phyloP scores from a whole-genome alignment of 2,888 invertebrate genomes.

The Eurytoma adleriae region DNA sequence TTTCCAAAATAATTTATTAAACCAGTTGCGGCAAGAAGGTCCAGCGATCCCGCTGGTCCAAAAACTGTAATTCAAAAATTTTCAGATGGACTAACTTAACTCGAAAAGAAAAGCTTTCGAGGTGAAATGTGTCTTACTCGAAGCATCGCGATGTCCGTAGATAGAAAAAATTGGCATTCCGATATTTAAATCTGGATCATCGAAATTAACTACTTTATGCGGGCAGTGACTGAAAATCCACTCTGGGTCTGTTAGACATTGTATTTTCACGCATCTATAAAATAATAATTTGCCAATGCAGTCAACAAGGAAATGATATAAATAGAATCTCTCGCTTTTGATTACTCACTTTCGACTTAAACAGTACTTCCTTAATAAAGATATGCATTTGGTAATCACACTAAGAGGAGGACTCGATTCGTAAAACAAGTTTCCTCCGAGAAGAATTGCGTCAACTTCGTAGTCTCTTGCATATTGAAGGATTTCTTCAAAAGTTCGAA shows the following conservation, averaged over 20 bases:
- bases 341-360: conserved; percentile 77
- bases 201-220: conserved; percentile 90
- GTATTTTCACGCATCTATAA: conserved; percentile 79
- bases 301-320: conserved; percentile 33
- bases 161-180: conserved; percentile 96
- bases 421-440: conserved; percentile 98
- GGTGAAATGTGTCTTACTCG: conserved; percentile 76
- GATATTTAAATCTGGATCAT: conserved; percentile 96
- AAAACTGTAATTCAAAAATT: conserved; percentile 69
- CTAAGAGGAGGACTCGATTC: conserved; percentile 92
- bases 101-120: too few species aligned
- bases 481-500: conserved; percentile 96
- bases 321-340: background rate
- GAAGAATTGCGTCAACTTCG: conserved; percentile 90
- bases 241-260: conserved; percentile 91
- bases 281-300: background rate
- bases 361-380: conserved; percentile 85
- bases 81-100: background rate
- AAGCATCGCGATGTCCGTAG: conserved; percentile 99
- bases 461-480: conserved; percentile 86
- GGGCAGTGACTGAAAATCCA: conserved; percentile 83
- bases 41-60: conserved; percentile 87
- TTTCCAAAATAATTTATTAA: conserved; percentile 98
- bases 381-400: conserved; percentile 84
- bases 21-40: conserved; percentile 90